Conservation (phyloP, 2,797 vertebrate genomes). For the Euthynnus affinis region DNA sequence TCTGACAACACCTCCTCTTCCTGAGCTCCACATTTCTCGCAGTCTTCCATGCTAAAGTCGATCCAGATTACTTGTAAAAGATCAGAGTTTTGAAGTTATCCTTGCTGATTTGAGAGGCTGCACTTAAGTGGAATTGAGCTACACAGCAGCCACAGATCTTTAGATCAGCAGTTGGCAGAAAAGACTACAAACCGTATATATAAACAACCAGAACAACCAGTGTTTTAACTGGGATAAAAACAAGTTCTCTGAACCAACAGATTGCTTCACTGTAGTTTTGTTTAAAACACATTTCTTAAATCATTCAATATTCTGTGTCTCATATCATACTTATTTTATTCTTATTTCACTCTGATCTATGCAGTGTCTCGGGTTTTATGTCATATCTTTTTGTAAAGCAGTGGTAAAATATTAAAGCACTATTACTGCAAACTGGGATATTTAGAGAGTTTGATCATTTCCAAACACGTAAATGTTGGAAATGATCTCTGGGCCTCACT, state of each 20-base stretch:
- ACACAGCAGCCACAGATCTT: slow-evolving; percentile 8
- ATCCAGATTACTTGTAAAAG: slow-evolving; percentile 39
- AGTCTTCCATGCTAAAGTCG: slow-evolving; percentile 13
- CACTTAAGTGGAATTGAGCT: slow-evolving; percentile 42
- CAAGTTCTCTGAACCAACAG: too few species aligned
- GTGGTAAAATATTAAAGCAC: background rate
- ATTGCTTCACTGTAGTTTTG: too few species aligned
- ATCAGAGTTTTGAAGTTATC: slow-evolving; percentile 31
- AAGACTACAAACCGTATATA: background rate
- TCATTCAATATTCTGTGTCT: background rate
- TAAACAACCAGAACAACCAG: slow-evolving; percentile 2
- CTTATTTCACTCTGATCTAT: background rate
- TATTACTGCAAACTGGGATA: background rate
- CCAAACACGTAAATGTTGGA: background rate
- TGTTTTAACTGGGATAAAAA: slow-evolving; percentile 7
- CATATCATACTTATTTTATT: background rate
- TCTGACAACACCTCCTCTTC: slow-evolving; percentile 9
- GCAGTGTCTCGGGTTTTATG: too few species aligned
- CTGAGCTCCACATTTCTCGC: background rate
- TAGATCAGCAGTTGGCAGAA: slow-evolving; percentile 16
- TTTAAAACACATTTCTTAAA: too few species aligned
- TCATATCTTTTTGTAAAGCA: background rate
- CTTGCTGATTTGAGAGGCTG: slow-evolving; percentile 41
- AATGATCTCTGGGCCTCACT: too few species aligned
- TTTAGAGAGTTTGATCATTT: background rate